These are phyloP conservation scores for Formicarius rufipectus DNA, from an alignment of 2,113 vertebrate genomes.

Conservation along the genomic window DNA sequence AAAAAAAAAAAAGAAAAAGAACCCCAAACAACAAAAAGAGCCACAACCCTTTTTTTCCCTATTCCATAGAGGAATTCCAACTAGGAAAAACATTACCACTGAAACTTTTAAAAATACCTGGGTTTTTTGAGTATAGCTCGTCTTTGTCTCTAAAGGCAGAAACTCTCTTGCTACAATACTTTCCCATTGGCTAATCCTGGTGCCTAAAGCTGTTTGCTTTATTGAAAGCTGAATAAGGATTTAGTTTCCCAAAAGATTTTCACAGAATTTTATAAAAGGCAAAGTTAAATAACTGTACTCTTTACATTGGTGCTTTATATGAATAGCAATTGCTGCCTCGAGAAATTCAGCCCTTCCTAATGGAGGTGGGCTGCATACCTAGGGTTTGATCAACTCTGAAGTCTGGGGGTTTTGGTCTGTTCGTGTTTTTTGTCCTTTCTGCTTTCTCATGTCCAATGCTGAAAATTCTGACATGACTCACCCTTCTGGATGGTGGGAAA, in stretches of 20 bases:
- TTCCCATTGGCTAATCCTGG: neutral
- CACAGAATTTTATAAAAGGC: neutral
- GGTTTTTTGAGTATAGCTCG: neutral
- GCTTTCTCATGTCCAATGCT: neutral
- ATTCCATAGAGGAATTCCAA: neutral
- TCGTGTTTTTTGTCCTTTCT: neutral
- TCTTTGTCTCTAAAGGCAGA: neutral
- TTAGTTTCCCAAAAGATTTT: neutral
- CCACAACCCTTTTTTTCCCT: neutral
- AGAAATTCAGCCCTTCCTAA: neutral
- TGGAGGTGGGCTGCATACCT: neutral
- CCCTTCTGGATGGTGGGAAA: neutral
- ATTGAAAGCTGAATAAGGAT: neutral
- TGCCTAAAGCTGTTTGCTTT: neutral
- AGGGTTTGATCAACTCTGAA: neutral
- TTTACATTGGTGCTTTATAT: neutral
- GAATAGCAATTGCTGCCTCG: neutral
- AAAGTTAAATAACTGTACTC: neutral
- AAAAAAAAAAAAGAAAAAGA: neutral
- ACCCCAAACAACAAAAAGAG: neutral
- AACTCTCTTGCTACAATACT: neutral
- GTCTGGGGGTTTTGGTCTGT: neutral
- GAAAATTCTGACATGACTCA: neutral
- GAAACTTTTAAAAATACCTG: neutral
- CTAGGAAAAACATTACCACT: neutral